phyloP scores from a whole-genome alignment of 2,113 vertebrate genomes.

The Copsychus sechellarum region DNA sequence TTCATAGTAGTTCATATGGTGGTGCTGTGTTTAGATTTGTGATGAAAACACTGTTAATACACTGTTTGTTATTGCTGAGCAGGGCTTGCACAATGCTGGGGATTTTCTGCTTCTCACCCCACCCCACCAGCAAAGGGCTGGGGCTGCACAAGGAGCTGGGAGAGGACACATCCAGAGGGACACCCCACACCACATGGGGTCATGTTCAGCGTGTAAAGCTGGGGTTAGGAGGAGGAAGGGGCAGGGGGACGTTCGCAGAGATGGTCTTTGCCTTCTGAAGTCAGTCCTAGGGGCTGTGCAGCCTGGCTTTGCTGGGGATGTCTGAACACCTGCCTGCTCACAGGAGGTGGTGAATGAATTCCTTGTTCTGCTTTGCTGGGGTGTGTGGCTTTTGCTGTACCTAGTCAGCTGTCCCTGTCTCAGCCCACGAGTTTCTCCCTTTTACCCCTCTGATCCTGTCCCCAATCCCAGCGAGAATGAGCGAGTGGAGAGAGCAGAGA shows the following conservation, averaged over 20 bases:
- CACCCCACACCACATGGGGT: fast-evolving
- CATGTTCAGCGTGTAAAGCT: neutral
- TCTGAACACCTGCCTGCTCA: fast-evolving
- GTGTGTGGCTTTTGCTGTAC: fast-evolving
- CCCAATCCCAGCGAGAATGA: fast-evolving
- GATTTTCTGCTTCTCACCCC: neutral
- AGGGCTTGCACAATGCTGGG: neutral
- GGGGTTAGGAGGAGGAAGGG: fast-evolving
- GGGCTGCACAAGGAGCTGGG: fast-evolving
- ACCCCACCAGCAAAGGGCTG: neutral
- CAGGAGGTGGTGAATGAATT: fast-evolving
- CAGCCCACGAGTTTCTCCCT: fast-evolving
- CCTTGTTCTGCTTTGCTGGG: neutral
- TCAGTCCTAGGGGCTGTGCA: fast-evolving
- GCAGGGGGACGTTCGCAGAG: fast-evolving
- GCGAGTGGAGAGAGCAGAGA: fast-evolving
- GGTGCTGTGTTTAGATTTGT: neutral
- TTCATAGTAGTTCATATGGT: fast-evolving
- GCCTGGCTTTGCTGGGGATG: neutral
- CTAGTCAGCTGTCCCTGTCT: neutral
- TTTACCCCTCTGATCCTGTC: neutral
- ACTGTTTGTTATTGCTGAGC: fast-evolving
- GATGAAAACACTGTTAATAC: neutral
- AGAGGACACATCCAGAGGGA: neutral
- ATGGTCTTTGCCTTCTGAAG: neutral